Evolutionary conservation across 2,113 vertebrate species (phyloP), one percentile per base, ranked within the genome.

Genomic region (Campylorhamphus procurvoides): DNA sequence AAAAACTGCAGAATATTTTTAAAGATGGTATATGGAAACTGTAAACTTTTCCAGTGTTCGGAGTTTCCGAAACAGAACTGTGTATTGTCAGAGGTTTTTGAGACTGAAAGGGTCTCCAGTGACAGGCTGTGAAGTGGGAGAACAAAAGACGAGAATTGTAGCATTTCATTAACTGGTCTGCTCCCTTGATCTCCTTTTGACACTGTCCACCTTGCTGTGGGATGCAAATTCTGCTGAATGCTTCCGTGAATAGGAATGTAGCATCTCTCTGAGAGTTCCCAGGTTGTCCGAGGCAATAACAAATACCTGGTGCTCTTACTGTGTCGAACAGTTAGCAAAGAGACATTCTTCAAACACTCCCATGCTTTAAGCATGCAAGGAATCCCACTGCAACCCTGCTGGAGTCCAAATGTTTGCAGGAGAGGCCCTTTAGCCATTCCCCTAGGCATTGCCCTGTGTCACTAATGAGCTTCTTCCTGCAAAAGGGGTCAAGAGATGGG

Each of bases 371-470:
- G 64, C 59, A 85, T 53, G 52, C 62, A 35, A 80, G 42, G 87
- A 95, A 94, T 94, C 71, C 44, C 67, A 28, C 58, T 95, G 89
- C 93, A 92, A 42, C 46, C 73, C 75, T 79, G 69, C 69, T 37
- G 46, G 33, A 28, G 3, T 52, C 55, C 67, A 16, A 86, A 52
- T 60, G 59, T 80, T 90, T 87, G 68, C 56, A 42, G 47, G 52
- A 40, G 29, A 7, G 6, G 62, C 27, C 56, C 40, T 75, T 87
- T 84, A 89, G 49, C 87, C 31, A 60, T 33, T 49, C 47, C 93
- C 75, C 0, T 3, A 75, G 55, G 87, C 93, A 84, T 8, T 14
- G 56, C 62, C 37, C 28, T 28, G 33, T 84, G 76, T 92, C 83
- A 16, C 40, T 81, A 50, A 75, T 49, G 56, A 75, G 62, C 81